phyloP scores from a whole-genome alignment of 1,140 invertebrate species.

The Macrosteles quadrilineatus region DNA sequence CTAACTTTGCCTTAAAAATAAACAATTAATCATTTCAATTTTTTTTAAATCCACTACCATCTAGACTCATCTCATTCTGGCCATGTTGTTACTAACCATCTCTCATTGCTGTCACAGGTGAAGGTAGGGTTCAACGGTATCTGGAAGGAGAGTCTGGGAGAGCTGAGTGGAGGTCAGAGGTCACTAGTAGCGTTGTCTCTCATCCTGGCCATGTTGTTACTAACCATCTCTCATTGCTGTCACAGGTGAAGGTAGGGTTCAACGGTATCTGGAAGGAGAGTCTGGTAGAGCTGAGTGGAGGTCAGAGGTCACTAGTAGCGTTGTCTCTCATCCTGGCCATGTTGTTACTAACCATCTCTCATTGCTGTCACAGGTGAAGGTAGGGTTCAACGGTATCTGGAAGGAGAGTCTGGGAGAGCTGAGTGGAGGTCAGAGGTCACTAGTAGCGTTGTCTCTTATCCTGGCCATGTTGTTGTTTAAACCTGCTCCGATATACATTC shows the following conservation, averaged over 20 bases:
- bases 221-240: conserved; percentile 98
- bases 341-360: conserved; percentile 96
- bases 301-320: conserved; percentile 94
- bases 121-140: conserved; percentile 98
- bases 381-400: conserved; percentile 96
- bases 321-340: conserved; percentile 95
- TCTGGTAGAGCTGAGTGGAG: no score
- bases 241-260: conserved; percentile 98
- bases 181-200: conserved; percentile 96
- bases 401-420: conserved; percentile 90
- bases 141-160: no score
- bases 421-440: conserved; percentile 94
- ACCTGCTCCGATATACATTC: conserved; percentile 97
- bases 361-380: conserved; percentile 99
- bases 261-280: no score
- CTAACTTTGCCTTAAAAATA: no score
- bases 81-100: conserved; percentile 97
- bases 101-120: conserved; percentile 97
- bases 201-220: conserved; percentile 93
- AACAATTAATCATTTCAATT: no score
- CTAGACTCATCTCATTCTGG: conserved; percentile 91
- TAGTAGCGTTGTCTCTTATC: conserved; percentile 95
- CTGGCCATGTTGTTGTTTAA: conserved; percentile 96
- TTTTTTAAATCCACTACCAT: no score
- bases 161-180: conserved; percentile 95